Conservation (phyloP, 1,140 invertebrate species). For the Marisa cornuarietis region DNA sequence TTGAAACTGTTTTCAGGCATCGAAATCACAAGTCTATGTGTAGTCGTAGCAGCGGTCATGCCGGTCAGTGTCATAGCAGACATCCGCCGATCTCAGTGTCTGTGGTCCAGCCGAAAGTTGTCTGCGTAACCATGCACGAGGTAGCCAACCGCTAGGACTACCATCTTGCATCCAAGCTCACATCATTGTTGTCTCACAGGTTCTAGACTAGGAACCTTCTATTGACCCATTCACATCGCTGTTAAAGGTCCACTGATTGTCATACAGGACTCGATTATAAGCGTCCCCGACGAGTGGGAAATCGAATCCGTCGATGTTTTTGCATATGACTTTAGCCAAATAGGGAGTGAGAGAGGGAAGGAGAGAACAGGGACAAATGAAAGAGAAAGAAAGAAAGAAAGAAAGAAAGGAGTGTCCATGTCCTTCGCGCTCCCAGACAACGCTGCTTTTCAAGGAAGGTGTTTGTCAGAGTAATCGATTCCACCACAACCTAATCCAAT, state of each 20-base stretch:
- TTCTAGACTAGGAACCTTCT: not conserved
- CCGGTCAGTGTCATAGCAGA: not conserved
- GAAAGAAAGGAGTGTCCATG: not conserved
- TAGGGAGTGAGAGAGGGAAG: not conserved
- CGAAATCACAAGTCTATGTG: not conserved
- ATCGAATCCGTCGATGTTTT: too few species aligned
- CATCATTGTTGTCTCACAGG: not conserved
- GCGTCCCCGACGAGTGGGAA: not conserved
- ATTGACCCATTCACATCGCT: not conserved
- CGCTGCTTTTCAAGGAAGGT: too few species aligned
- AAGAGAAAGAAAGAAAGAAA: conserved; percentile 3
- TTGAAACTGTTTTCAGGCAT: not conserved
- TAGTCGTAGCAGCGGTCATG: too few species aligned
- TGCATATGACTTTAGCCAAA: not conserved
- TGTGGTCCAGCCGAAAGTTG: not conserved
- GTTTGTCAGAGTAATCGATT: too few species aligned
- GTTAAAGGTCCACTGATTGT: not conserved
- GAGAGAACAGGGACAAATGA: not conserved
- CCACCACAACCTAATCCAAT: too few species aligned
- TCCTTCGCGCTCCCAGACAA: too few species aligned
- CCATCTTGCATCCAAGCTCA: not conserved
- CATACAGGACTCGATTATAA: not conserved
- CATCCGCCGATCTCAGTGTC: not conserved
- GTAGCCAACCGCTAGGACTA: not conserved
- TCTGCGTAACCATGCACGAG: not conserved